Percentiles rank a stretch among this genome's conserved stretches.
These are phyloP conservation scores for Carterocephalus palaemon DNA, from an alignment of 2,888 invertebrate genomes.

Conservation along the genomic window DNA sequence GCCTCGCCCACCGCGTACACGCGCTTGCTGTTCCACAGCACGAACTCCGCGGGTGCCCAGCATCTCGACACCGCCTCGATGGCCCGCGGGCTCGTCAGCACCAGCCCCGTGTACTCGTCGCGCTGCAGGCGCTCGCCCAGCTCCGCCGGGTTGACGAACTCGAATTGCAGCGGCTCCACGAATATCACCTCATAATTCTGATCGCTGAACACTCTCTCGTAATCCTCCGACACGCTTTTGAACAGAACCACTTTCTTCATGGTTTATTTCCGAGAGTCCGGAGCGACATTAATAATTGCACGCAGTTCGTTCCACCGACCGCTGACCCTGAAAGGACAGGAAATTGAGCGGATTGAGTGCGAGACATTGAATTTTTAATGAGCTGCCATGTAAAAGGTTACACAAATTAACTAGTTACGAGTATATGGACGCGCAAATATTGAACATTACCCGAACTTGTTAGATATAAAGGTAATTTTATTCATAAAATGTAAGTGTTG, in stretches of 20 bases:
- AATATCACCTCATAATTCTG: conserved; percentile 54
- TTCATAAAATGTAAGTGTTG: too few relatives aligned
- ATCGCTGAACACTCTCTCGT: conserved; percentile 52
- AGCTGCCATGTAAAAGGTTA: conserved; percentile 19
- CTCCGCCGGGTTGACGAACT: conserved; percentile 41
- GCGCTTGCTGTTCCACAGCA: conserved; percentile 52
- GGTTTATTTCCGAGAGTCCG: conserved; percentile 15
- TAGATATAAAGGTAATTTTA: too few relatives aligned
- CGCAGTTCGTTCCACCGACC: conserved; percentile 32
- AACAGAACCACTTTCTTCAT: conserved; percentile 69
- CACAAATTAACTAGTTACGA: conserved; percentile 16
- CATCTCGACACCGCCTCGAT: conserved; percentile 58
- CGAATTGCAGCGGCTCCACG: conserved; percentile 65
- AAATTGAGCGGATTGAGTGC: conserved; percentile 37
- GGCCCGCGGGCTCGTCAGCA: conserved; percentile 64
- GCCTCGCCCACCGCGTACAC: conserved; percentile 62
- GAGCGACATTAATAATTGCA: conserved; percentile 27
- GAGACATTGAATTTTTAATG: conserved; percentile 35
- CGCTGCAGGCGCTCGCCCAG: conserved; percentile 45
- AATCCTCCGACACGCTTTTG: conserved; percentile 65
- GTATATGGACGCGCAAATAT: too few relatives aligned
- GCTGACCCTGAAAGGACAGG: conserved; percentile 52
- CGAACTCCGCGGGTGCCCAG: conserved; percentile 62
- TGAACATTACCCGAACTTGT: too few relatives aligned
- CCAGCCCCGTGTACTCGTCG: conserved; percentile 49